Evolutionary conservation across 2,113 vertebrate species (phyloP), one percentile per base, ranked within the genome.

Genomic region (Takifugu flavidus): DNA sequence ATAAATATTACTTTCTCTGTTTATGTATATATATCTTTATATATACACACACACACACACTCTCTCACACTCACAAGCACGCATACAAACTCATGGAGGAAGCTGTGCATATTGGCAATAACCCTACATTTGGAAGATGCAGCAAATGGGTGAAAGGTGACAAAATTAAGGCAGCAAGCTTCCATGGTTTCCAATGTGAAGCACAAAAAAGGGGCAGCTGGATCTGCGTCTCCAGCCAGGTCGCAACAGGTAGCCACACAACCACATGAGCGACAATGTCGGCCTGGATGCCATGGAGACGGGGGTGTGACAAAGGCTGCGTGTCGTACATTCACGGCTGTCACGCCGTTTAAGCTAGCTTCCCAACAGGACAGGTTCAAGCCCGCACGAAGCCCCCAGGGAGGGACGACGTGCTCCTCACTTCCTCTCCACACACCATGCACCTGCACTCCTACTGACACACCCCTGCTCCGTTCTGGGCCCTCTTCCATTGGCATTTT

Each of bases 1-100:
- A 90, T 91, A 91, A 91, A 91, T 90, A 90, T 89, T 88, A 88
- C 83, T 90, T 85, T 90, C 75, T 89, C 53, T 89, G 78, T 88
- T 71, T 89, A 47, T 47, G n/a, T 47, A 83, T 91, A 86, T 88
- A 85, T 84, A 83, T 82, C 70, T 15, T 45, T 47, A 15, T 47
- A 47, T 47, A 47, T 47, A 47, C 14, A 47, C 45, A 14, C 45
- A 46, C 45, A 34, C 46, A 5, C 49, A 56, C 45, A 27, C 59
- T 57, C 15, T 65, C 60, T 44, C 62, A 13, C 53, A 60, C 70
- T 25, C 8, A 15, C 50, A 10, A 58, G 39, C 62, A 63, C 77
- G 52, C 70, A 70, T 54, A 68, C 65, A 68, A 39, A 77, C 77
- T 74, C 67, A 62, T 49, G 56, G 74, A 86, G 80, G 83, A 89